phyloP scores from a whole-genome alignment of 1,140 invertebrate genomes.

The Diachasmimorpha longicaudata region DNA sequence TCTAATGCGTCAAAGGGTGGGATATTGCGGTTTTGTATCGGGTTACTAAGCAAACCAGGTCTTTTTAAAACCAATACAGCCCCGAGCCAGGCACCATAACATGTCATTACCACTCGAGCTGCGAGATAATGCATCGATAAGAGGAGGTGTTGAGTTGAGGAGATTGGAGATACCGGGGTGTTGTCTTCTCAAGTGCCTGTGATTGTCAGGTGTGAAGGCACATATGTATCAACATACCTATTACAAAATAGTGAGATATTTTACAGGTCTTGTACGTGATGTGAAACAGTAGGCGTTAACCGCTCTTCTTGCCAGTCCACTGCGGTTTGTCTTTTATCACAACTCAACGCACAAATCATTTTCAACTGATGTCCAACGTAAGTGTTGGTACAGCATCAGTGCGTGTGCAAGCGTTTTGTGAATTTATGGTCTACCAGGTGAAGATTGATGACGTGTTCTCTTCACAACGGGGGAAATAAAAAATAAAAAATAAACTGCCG shows the following conservation, averaged over 20 bases:
- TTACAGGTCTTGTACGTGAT: background rate
- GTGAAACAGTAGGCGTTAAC: background rate
- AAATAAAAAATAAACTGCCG: background rate
- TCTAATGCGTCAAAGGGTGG: background rate
- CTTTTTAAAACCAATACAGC: slow-evolving; percentile 38
- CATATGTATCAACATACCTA: background rate
- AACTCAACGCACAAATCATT: background rate
- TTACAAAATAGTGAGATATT: background rate
- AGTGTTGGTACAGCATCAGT: background rate
- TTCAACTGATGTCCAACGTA: background rate
- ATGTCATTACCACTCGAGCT: slow-evolving; percentile 49
- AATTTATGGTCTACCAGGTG: background rate
- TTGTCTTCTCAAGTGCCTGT: slow-evolving; percentile 1
- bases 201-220: slow-evolving; percentile 4
- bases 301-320: background rate
- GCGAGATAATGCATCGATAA: slow-evolving; percentile 45
- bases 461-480: background rate
- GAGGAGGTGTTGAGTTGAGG: slow-evolving; percentile 55
- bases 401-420: background rate
- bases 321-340: background rate
- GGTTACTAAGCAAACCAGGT: slow-evolving; percentile 48
- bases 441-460: background rate
- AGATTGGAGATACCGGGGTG: slow-evolving; percentile 32
- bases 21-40: slow-evolving; percentile 30
- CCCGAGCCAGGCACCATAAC: slow-evolving; percentile 32